Evolutionary conservation across 2,888 invertebrate species (phyloP).

Genomic region (Acleris literana): DNA sequence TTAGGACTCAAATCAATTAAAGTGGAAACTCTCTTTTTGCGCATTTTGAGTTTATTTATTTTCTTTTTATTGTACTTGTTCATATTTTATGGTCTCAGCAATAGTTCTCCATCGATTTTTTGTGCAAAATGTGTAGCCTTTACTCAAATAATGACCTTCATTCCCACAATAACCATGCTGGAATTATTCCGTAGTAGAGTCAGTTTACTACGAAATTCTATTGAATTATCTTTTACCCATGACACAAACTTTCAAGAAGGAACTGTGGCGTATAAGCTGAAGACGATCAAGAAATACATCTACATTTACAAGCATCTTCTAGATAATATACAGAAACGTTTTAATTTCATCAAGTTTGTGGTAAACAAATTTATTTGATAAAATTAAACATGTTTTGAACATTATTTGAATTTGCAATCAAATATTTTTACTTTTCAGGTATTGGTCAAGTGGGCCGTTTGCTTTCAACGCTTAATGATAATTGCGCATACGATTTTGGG

Average conservation of each 20-base stretch:
- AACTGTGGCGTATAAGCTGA: background rate
- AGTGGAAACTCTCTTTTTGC: background rate
- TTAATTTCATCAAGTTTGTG: background rate
- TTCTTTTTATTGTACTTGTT: background rate
- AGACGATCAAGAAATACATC: background rate
- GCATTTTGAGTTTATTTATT: background rate
- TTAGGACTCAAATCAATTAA: background rate
- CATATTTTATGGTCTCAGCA: background rate
- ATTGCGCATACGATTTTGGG: background rate
- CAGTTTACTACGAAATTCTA: slow-evolving; percentile 19
- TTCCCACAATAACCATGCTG: slow-evolving; percentile 24
- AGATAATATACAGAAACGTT: background rate
- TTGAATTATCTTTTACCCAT: slow-evolving; percentile 13
- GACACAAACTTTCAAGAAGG: background rate
- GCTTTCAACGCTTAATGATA: background rate
- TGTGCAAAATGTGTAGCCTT: slow-evolving; percentile 9
- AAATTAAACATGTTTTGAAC: too few species aligned
- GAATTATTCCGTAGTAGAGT: slow-evolving; percentile 32
- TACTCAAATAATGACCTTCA: background rate
- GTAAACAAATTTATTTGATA: background rate
- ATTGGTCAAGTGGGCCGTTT: background rate
- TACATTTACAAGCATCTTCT: slow-evolving; percentile 1
- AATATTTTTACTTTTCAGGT: background rate
- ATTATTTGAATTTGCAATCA: background rate
- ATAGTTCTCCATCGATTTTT: background rate